Base-by-base conservation (phyloP, 2,113 vertebrate species). In the Conger conger region DNA sequence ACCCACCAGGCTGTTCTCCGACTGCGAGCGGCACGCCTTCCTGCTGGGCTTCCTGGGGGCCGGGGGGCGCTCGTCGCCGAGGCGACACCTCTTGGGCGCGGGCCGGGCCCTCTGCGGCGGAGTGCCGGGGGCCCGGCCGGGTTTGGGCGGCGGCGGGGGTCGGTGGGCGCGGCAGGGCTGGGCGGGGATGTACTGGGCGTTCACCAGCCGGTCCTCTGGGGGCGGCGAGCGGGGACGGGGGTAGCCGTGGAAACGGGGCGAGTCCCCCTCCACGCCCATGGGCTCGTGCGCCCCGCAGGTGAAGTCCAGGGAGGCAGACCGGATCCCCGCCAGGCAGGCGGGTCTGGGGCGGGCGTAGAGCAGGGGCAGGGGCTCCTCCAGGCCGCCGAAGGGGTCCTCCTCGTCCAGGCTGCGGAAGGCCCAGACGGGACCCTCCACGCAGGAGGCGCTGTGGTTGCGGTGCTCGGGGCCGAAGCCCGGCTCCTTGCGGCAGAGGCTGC, bases 101-200 rank as follows among this genome's bases (percentile, higher is more conserved):
- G 76, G 94, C 57, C 86, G 84, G 4, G 92, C 89, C 76, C 88
- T 91, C 30, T 83, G 30, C n/a, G 82, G 85, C 42, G 90, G 91
- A 2, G 93, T 92, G 82, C 88, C 91, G 15, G 89, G 76, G 16
- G 73, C 84, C 60, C 82, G 85, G 82, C 77, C 88, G 18, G 87
- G 79, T 82, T 93, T 92, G 80, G 90, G 18, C 5, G 89, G 63
- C 2, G 90, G 87, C 30, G 89, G 84, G 80, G 83, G 76, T 86
- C 89, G 91, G 27, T 89, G 89, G 5, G 93, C 85, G 54, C 89
- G 88, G 85, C 94, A 86, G 9, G 95, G 85, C 86, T 94, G 93
- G 18, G 94, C 96, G 0, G 96, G 96, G 86, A 97, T 96, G 84
- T 97, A 97, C 83, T 96, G 95, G 0, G 95, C 96, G 40, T 93